Evolutionary conservation across 2,888 invertebrate genomes (phyloP), one percentile per base, ranked within the genome.

Genomic region (Disparrhopalites patrizii): DNA sequence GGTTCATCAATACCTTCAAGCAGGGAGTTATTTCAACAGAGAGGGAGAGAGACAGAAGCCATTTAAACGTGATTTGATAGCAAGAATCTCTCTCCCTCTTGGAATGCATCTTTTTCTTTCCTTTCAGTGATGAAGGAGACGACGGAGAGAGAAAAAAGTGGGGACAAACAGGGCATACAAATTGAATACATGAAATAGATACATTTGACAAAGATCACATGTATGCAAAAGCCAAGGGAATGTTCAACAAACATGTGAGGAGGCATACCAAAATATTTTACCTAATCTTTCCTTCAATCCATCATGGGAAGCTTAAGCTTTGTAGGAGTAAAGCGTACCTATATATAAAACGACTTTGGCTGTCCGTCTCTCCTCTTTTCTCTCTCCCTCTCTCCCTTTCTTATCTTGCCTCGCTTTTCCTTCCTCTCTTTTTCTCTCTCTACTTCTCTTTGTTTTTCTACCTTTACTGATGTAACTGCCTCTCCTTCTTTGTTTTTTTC

Each of bases 101-200:
- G n/a, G n/a, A n/a, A n/a, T n/a, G n/a, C n/a, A n/a, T n/a, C n/a
- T n/a, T n/a, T n/a, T n/a, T n/a, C n/a, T n/a, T n/a, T n/a, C n/a
- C n/a, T n/a, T n/a, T n/a, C n/a, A n/a, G n/a, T n/a, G n/a, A n/a
- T n/a, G n/a, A n/a, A n/a, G n/a, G n/a, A n/a, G n/a, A n/a, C n/a
- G n/a, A n/a, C n/a, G n/a, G n/a, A n/a, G n/a, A n/a, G n/a, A n/a
- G n/a, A n/a, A n/a, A n/a, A n/a, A n/a, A n/a, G n/a, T n/a, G n/a
- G n/a, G n/a, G 47, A 56, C 56, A 40, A 23, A n/a, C 56, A 8
- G 36, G 56, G 56, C 56, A 56, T 56, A 56, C 56, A 56, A 56
- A 56, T 56, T 36, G 36, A 56, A 56, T 18, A 36, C 36, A 36
- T 55, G 55, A 55, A 47, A 55, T 31, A 55, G 55, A 33, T 33